These are phyloP conservation scores for Onychomys torridus DNA, from an alignment of 2,797 vertebrate species.

Conservation along the genomic window DNA sequence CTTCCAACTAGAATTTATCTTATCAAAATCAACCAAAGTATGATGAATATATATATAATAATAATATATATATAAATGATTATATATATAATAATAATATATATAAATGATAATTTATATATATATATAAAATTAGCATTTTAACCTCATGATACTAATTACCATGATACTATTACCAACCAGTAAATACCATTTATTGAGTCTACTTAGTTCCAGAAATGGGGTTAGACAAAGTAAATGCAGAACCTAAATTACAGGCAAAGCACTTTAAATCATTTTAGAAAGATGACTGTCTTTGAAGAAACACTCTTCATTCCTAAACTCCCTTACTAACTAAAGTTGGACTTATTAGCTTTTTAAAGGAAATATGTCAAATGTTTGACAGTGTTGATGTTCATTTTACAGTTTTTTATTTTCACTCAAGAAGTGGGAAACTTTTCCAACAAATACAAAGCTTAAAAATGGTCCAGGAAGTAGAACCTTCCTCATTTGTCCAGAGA, in stretches of 20 bases:
- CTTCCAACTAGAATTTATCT: neutral
- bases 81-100: too few species aligned
- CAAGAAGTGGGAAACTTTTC: neutral
- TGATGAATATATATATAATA: neutral
- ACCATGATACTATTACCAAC: neutral
- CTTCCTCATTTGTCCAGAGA: neutral
- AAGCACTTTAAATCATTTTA: neutral
- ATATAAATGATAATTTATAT: too few species aligned
- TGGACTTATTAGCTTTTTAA: neutral
- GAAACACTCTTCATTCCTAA: neutral
- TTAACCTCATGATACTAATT: neutral
- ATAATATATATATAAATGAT: too few species aligned
- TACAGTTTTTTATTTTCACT: neutral
- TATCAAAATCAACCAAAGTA: neutral
- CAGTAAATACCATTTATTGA: neutral
- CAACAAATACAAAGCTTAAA: neutral
- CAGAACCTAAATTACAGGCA: neutral
- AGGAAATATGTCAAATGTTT: neutral
- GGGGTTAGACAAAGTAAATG: neutral
- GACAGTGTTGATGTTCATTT: neutral
- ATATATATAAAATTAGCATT: neutral
- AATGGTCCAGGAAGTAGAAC: fast-evolving
- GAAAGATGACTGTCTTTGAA: neutral
- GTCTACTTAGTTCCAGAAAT: neutral
- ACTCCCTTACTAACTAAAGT: neutral